Evolutionary conservation across 2,113 vertebrate species (phyloP), one percentile per base, ranked within the genome.

Genomic region (Psephotus haematonotus): DNA sequence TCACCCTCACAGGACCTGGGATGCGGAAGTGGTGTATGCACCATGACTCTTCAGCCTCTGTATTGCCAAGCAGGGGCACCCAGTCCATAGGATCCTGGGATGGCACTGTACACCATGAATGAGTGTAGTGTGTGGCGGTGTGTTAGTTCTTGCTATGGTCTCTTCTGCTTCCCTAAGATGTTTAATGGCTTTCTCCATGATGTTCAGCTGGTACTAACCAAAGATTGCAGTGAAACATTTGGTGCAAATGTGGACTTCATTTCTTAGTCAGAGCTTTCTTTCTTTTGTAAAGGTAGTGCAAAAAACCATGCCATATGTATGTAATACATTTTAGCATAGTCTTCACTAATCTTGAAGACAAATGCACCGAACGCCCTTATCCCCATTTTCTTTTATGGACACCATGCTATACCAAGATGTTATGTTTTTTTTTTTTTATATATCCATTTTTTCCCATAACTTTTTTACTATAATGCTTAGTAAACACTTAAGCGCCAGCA

Each of bases 401-500:
- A 74, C 29, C 46, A 70, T 71, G 31, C 10, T 37, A 81, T 10
- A 63, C 13, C 55, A 91, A 92, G 44, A 75, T 63, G 39, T 28
- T 69, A 86, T 86, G 27, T 2, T 0, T 41, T 70, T 70, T 70
- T 70, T 50, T 59, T 59, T 69, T 72, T 75, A 77, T 75, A 88
- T 87, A 95, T 64, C 37, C 35, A 69, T 59, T 91, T 94, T 97
- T 94, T 3, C 86, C 92, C n/a, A 8, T 81, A 95, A 93, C 55
- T 95, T 91, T 96, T 97, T 82, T 89, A 95, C 87, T 85, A 79
- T 76, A 91, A 94, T 82, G 86, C 84, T 97, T 86, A 97, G 91
- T 94, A 97, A 96, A 97, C 91, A 97, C 97, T 95, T 96, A 96
- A 96, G 96, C 78, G 78, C 80, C 92, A 96, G 94, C 93, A 92